Base-by-base conservation (phyloP, 2,888 invertebrate species). In the Nomada flava region DNA sequence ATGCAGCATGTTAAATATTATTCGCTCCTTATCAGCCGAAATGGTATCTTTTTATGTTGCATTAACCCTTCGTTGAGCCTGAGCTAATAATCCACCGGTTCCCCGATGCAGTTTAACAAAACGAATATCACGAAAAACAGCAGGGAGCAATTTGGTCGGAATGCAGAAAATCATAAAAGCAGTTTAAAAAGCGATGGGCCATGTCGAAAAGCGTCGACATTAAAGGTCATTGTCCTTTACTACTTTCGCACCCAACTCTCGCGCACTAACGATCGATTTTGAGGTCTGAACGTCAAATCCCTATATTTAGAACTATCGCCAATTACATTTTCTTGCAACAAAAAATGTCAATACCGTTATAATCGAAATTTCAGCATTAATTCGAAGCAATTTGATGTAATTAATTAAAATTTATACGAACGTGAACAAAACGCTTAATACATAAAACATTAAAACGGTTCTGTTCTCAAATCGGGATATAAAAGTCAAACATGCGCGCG, bases 401-500 rank as follows among this genome's bases (percentile, higher is more conserved):
- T 11, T 53, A 10, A 20, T 57, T 15, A 9, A 26, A 57, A 15
- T 23, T 26, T 26, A 57, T 2, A 57, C 13, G 3, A 42, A n/a
- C 1, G 29, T 1, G 18, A 10, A 42, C 13, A 26, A 11, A 26
- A 57, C 26, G 26, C 57, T 5, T 26, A 2, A 67, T 23, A 9
- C 15, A 0, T 20, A 7, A 52, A 29, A 29, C 13, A 29, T 11
- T 10, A 50, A 47, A 2, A 13, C 13, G 47, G 47, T 13, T 15
- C 47, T 10, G 47, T 47, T 47, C 18, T 10, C 18, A 47, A 47
- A 53, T 55, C 29, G 15, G 2, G 13, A 74, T 76, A 64, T 44
- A 7, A 64, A 70, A 71, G 63, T 77, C 52, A 65, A 72, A 72
- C 10, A 4, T 13, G n/a, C 64, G n/a, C 15, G 2, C 18, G 18